A percentile compares a stretch with the other conserved stretches of the same genome.
These are phyloP conservation scores for Nylanderia fulva DNA, from an alignment of 1,140 invertebrate species.

Conservation along the genomic window DNA sequence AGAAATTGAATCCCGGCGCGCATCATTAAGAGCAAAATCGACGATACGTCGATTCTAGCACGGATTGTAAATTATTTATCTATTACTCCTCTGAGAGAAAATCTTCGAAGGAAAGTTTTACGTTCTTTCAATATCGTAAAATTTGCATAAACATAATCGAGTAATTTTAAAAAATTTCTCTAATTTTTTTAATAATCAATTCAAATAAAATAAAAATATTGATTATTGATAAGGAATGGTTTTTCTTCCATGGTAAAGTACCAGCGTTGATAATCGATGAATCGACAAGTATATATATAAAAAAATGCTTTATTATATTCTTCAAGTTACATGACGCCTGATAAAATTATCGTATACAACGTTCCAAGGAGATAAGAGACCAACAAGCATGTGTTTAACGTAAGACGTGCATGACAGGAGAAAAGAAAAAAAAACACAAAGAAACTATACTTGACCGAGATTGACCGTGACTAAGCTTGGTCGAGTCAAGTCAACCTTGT, in stretches of 20 bases:
- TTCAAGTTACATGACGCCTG: constrained; percentile 1
- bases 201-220: neutral
- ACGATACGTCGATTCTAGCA: neutral
- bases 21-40: neutral
- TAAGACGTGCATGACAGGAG: neutral
- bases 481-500: constrained; percentile 31
- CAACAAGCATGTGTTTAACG: neutral
- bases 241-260: no score
- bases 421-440: neutral
- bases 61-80: neutral
- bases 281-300: neutral
- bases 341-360: constrained; percentile 18
- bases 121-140: neutral
- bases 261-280: neutral
- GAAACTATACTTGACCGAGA: constrained; percentile 9
- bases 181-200: constrained; percentile 1
- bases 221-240: neutral
- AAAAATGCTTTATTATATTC: neutral
- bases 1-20: neutral
- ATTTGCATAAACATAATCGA: neutral
- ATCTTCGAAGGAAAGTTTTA: neutral
- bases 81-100: neutral
- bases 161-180: neutral
- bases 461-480: constrained; percentile 22
- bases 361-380: neutral